These are phyloP conservation scores for Actias luna DNA, from an alignment of 2,888 invertebrate genomes.

Conservation along the genomic window DNA sequence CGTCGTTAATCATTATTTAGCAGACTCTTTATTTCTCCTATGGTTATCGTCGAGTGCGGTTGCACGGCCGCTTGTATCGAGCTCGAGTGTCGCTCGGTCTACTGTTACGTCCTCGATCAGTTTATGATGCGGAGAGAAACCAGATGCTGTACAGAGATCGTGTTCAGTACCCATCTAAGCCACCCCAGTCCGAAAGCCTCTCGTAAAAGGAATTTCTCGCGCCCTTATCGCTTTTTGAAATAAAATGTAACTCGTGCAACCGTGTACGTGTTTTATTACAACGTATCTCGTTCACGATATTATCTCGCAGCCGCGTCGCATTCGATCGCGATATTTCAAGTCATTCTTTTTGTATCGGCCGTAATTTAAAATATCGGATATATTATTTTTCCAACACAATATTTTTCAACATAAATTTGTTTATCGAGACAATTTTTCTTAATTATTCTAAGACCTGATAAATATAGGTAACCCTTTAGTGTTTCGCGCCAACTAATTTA, in stretches of 20 bases:
- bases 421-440: too few relatives aligned
- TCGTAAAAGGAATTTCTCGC: slow-evolving; percentile 79
- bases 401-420: too few relatives aligned
- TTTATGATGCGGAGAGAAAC: slow-evolving; percentile 50
- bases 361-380: slow-evolving; percentile 60
- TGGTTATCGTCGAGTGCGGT: neutral
- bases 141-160: slow-evolving; percentile 71
- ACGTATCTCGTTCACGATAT: slow-evolving; percentile 73
- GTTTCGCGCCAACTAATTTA: too few relatives aligned
- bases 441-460: too few relatives aligned
- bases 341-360: slow-evolving; percentile 55
- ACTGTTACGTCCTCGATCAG: slow-evolving; percentile 17
- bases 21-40: neutral
- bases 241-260: slow-evolving; percentile 75
- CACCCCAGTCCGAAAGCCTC: slow-evolving; percentile 63
- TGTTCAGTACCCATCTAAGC: slow-evolving; percentile 46
- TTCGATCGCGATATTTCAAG: slow-evolving; percentile 36
- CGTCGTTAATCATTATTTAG: neutral
- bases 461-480: too few relatives aligned
- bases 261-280: slow-evolving; percentile 79
- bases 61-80: neutral
- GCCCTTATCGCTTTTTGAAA: slow-evolving; percentile 80
- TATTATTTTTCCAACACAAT: slow-evolving; percentile 41
- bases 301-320: slow-evolving; percentile 66
- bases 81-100: slow-evolving; percentile 7